Percentiles rank a stretch among this genome's conserved stretches.
These are phyloP conservation scores for Lepidochitona cinerea DNA, from an alignment of 2,888 invertebrate species.

Conservation along the genomic window DNA sequence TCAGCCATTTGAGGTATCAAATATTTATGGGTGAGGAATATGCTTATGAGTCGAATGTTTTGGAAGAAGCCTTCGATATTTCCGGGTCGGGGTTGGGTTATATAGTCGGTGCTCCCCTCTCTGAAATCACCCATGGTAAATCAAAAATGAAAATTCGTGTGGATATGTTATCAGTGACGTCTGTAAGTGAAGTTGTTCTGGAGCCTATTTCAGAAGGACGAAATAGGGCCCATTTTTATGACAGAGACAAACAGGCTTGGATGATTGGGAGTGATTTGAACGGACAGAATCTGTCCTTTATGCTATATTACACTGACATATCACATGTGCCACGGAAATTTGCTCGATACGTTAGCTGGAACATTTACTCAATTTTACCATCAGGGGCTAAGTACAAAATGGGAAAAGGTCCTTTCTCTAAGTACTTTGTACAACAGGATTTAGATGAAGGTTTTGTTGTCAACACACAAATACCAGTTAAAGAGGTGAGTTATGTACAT, in stretches of 20 bases:
- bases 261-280: slow-evolving; percentile 83
- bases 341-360: slow-evolving; percentile 73
- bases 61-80: slow-evolving; percentile 61
- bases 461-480: slow-evolving; percentile 83
- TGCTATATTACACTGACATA: slow-evolving; percentile 75
- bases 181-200: slow-evolving; percentile 76
- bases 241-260: slow-evolving; percentile 87
- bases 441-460: slow-evolving; percentile 86
- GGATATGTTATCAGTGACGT: slow-evolving; percentile 82
- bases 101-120: slow-evolving; percentile 52
- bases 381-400: slow-evolving; percentile 76
- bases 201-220: slow-evolving; percentile 48
- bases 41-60: slow-evolving; percentile 56
- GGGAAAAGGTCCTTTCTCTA: slow-evolving; percentile 82
- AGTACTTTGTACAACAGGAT: slow-evolving; percentile 85
- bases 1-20: slow-evolving; percentile 82
- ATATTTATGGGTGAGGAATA: slow-evolving; percentile 71
- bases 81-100: slow-evolving; percentile 60
- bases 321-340: slow-evolving; percentile 83
- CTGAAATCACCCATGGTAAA: slow-evolving; percentile 48
- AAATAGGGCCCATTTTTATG: slow-evolving; percentile 77
- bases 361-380: slow-evolving; percentile 68
- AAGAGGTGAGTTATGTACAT: slow-evolving; percentile 75
- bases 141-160: slow-evolving; percentile 77
- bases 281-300: slow-evolving; percentile 81